Conservation (phyloP, 2,888 invertebrate genomes). For the Lottia scabra region DNA sequence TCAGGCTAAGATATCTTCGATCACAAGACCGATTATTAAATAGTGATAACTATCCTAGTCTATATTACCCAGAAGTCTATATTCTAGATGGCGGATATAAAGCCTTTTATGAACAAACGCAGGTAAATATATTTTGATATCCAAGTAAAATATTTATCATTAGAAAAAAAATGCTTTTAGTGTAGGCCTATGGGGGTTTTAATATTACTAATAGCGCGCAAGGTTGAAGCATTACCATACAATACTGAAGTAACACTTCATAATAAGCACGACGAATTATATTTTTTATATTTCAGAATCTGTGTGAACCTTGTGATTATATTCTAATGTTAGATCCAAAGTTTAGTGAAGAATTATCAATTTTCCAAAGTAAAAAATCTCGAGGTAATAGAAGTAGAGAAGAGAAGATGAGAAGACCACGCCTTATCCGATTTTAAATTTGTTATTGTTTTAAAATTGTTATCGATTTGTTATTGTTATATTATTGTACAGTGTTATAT, state of each 20-base stretch:
- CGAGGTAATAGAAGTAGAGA: not conserved
- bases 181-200: too few species aligned
- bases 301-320: slow-evolving; percentile 81
- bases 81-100: slow-evolving; percentile 90
- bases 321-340: slow-evolving; percentile 86
- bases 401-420: not conserved
- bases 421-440: not conserved
- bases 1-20: slow-evolving; percentile 83
- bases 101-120: slow-evolving; percentile 79
- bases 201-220: too few species aligned
- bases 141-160: too few species aligned
- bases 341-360: slow-evolving; percentile 76
- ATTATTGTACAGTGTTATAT: too few species aligned
- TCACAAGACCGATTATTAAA: slow-evolving; percentile 85
- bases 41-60: slow-evolving; percentile 82
- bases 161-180: too few species aligned
- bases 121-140: slow-evolving; percentile 32
- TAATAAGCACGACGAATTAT: too few species aligned
- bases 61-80: slow-evolving; percentile 93
- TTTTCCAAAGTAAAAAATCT: slow-evolving; percentile 28
- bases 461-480: not conserved
- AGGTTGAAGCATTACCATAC: too few species aligned
- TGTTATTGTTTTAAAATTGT: not conserved
- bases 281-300: slow-evolving; percentile 64
- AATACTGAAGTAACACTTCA: too few species aligned